Conservation (phyloP, 2,888 invertebrate species). For the Odontocolon sp. region DNA sequence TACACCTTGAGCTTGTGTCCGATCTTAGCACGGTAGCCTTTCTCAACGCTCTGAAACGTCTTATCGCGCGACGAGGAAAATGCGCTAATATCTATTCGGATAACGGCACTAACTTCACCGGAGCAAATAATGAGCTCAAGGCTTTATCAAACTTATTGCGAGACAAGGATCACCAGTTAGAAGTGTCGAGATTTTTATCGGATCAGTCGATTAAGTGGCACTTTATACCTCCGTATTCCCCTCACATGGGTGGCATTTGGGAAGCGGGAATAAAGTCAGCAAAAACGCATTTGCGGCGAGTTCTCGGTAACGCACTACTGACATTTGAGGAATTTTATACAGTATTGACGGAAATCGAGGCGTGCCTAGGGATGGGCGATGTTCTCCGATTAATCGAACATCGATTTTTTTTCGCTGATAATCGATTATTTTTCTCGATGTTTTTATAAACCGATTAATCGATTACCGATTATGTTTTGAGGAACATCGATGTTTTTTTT, state of each 20-base stretch:
- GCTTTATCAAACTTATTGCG: not conserved
- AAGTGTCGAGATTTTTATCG: not conserved
- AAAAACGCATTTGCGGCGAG: not conserved
- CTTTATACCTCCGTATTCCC: not conserved
- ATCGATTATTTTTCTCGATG: too few species aligned
- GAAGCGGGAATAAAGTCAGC: not conserved
- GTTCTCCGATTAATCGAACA: too few species aligned
- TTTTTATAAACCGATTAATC: too few species aligned
- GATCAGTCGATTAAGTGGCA: not conserved
- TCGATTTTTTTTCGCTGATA: too few species aligned
- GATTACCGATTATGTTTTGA: too few species aligned
- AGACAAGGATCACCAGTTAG: not conserved
- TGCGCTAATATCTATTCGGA: not conserved
- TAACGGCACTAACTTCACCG: not conserved
- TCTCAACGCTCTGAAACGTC: conserved; percentile 53
- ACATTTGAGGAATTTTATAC: conserved; percentile 2
- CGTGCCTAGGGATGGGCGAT: too few species aligned
- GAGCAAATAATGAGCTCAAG: not conserved
- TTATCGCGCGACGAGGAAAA: not conserved
- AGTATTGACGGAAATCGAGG: not conserved
- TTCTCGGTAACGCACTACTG: not conserved
- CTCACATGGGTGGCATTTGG: not conserved
- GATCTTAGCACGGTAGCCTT: conserved; percentile 60
- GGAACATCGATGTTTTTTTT: too few species aligned
- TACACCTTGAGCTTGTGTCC: conserved; percentile 60